Conservation (phyloP, 2,888 invertebrate genomes). For the Lepeophtheirus nordmannii region DNA sequence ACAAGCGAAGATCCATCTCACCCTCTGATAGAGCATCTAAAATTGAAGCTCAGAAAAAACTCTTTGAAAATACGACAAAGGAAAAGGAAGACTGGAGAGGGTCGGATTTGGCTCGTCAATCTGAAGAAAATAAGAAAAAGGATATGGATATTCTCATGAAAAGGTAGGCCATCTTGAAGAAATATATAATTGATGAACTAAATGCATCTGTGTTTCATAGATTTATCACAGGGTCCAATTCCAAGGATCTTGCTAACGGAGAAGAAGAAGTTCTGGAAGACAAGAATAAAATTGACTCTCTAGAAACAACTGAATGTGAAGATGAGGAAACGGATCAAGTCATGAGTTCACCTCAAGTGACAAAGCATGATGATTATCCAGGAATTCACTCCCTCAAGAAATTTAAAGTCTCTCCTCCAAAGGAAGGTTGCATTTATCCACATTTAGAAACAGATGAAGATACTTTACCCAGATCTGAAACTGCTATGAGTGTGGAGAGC, state of each 20-base stretch:
- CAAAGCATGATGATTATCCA: conserved; percentile 25
- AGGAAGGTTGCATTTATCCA: conserved; percentile 53
- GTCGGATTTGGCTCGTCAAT: conserved; percentile 32
- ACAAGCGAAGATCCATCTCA: conserved; percentile 27
- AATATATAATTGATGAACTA: not conserved
- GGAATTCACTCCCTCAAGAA: conserved; percentile 28
- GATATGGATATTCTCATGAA: conserved; percentile 33
- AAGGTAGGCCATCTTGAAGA: conserved; percentile 28
- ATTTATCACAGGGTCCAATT: not conserved
- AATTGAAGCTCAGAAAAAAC: conserved; percentile 31
- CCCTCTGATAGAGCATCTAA: conserved; percentile 24
- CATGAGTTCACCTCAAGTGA: conserved; percentile 9
- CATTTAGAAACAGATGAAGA: conserved; percentile 37
- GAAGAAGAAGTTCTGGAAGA: not conserved
- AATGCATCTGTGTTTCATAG: not conserved
- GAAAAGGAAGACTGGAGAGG: conserved; percentile 29
- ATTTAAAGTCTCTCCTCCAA: conserved; percentile 43
- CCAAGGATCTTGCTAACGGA: not conserved
- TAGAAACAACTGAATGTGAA: not conserved
- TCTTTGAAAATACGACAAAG: conserved; percentile 29
- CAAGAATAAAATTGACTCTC: not conserved
- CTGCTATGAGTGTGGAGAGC: conserved; percentile 17
- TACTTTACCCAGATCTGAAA: conserved; percentile 3
- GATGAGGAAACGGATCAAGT: conserved; percentile 13
- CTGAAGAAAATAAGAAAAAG: conserved; percentile 32